Evolutionary conservation across 2,797 vertebrate species (phyloP).

Genomic region (Notamacropus eugenii): DNA sequence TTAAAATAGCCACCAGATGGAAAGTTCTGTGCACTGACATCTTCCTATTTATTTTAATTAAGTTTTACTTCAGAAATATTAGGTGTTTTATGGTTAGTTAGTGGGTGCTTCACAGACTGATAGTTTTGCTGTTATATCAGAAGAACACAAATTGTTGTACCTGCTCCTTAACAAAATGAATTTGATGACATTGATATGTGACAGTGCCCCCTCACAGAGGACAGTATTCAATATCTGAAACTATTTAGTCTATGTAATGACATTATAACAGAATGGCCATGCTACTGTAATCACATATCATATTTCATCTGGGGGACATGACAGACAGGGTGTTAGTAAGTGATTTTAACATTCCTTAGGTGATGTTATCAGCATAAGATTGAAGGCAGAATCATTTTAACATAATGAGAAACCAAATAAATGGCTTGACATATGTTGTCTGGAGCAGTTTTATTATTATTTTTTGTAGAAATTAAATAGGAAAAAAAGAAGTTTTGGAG

Average conservation of each 20-base stretch:
- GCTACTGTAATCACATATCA: background rate
- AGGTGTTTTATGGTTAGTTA: background rate
- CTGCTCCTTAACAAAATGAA: background rate
- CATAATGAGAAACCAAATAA: background rate
- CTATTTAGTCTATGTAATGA: background rate
- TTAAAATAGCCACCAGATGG: background rate
- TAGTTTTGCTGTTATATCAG: background rate
- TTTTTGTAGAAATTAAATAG: background rate
- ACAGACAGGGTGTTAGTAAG: background rate
- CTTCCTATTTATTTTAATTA: background rate
- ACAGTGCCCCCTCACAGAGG: background rate
- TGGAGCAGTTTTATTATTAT: background rate
- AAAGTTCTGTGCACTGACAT: background rate
- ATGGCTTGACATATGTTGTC: background rate
- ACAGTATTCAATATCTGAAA: background rate
- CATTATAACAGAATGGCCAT: background rate
- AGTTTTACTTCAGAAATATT: background rate
- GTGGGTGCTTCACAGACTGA: background rate
- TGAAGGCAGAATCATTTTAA: background rate
- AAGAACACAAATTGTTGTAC: background rate
- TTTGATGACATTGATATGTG: background rate
- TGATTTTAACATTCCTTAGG: background rate
- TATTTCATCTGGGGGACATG: background rate
- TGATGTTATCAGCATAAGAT: slow-evolving; percentile 7
- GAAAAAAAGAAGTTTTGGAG: background rate